Evolutionary conservation across 2,113 vertebrate genomes (phyloP).

Genomic region (Cyanocitta stelleri): DNA sequence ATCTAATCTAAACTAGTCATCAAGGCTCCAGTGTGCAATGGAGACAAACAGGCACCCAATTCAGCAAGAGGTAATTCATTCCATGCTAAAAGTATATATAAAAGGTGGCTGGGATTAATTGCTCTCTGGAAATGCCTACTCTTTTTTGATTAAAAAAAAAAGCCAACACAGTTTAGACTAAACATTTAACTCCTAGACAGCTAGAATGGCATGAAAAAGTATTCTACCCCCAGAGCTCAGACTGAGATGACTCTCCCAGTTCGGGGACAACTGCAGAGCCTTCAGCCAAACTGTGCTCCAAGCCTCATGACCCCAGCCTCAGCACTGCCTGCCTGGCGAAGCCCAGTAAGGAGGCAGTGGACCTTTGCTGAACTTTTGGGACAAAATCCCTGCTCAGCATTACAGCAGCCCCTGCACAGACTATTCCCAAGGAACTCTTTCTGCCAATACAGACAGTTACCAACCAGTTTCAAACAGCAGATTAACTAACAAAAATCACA

Average conservation of each 20-base stretch:
- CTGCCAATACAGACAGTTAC: not conserved
- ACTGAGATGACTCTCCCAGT: not conserved
- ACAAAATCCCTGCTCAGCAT: accelerated
- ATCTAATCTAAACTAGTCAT: constrained; percentile 31
- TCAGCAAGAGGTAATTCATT: not conserved
- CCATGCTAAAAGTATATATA: not conserved
- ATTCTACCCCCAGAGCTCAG: not conserved
- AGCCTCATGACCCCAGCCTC: not conserved
- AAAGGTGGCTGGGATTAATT: not conserved
- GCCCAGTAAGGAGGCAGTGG: not conserved
- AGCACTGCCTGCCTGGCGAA: not conserved
- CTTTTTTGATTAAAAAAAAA: not conserved
- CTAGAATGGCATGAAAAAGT: not conserved
- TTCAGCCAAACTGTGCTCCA: not conserved
- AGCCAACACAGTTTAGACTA: not conserved
- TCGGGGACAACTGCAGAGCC: not conserved
- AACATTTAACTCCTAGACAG: not conserved
- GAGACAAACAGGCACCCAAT: not conserved
- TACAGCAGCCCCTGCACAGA: not conserved
- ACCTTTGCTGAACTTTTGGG: not conserved
- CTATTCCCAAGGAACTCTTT: not conserved
- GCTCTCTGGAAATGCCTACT: not conserved
- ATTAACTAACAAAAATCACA: not conserved
- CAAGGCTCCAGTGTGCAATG: not conserved
- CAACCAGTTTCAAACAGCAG: not conserved